Conservation (phyloP, 2,113 vertebrate genomes). For the Aythya baeri region DNA sequence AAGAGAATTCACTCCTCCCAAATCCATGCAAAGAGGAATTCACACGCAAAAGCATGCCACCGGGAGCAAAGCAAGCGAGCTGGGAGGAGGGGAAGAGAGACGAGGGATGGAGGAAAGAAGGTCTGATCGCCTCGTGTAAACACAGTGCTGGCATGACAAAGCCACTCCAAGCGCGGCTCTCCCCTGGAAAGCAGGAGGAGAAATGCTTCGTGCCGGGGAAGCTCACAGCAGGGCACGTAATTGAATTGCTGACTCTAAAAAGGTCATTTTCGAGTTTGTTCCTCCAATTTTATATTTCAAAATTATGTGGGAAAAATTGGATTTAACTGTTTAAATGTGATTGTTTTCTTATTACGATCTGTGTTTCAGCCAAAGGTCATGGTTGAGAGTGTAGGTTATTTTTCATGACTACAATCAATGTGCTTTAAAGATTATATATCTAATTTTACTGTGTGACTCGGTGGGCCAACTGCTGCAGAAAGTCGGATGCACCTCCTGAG, state of each 20-base stretch:
- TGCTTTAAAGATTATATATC: constrained; percentile 72
- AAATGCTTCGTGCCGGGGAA: not conserved
- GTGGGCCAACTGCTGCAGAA: constrained; percentile 56
- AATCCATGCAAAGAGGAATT: constrained; percentile 69
- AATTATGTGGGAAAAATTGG: constrained; percentile 57
- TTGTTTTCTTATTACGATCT: constrained; percentile 60
- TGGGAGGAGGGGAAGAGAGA: constrained; percentile 20
- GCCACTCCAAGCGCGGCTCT: constrained; percentile 1
- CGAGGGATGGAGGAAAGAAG: constrained; percentile 45
- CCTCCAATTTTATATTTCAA: constrained; percentile 60
- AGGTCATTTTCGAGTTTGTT: constrained; percentile 67
- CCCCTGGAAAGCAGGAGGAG: not conserved
- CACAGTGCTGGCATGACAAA: constrained; percentile 68
- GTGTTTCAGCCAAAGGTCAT: constrained; percentile 66
- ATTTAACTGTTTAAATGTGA: constrained; percentile 65
- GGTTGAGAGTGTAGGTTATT: constrained; percentile 53
- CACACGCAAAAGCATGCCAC: constrained; percentile 69
- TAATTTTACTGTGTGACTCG: constrained; percentile 59
- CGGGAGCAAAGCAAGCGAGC: constrained; percentile 45
- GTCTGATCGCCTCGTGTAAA: constrained; percentile 66
- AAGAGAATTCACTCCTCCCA: constrained; percentile 58
- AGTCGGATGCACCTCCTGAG: constrained; percentile 54
- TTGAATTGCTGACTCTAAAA: constrained; percentile 56
- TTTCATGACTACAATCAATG: constrained; percentile 75
- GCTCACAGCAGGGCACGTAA: constrained; percentile 42